Percentiles rank a stretch among this genome's conserved stretches.
Evolutionary conservation across 2,888 invertebrate genomes (phyloP).

Genomic region (Bellardia pandia): DNA sequence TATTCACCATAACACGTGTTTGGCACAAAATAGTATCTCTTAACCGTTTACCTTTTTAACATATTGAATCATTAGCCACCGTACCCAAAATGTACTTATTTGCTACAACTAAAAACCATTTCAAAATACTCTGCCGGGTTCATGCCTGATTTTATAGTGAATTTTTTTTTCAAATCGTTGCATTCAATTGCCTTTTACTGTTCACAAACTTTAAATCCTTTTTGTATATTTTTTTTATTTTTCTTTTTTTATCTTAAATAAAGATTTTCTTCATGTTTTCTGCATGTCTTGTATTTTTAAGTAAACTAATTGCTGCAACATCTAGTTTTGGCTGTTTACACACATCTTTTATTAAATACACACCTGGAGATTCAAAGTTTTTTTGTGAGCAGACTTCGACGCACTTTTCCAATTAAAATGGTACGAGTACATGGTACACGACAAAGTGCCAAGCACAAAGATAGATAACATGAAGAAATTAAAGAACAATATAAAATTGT

Average conservation of each 20-base stretch:
- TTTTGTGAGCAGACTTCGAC: slow-evolving; percentile 23
- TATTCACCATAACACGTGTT: too few relatives aligned
- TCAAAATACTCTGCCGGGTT: too few relatives aligned
- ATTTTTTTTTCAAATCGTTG: neutral
- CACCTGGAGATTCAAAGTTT: slow-evolving; percentile 53
- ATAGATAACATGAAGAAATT: neutral
- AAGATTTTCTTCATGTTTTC: slow-evolving; percentile 53
- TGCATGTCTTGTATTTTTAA: slow-evolving; percentile 5
- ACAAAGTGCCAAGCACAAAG: neutral
- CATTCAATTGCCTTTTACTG: neutral
- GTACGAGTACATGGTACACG: slow-evolving; percentile 33
- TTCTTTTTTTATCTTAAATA: slow-evolving; percentile 53
- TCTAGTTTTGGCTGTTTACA: slow-evolving; percentile 24
- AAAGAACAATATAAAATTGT: slow-evolving; percentile 37
- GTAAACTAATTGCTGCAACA: slow-evolving; percentile 65
- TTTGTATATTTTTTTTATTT: neutral
- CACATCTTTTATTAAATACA: slow-evolving; percentile 43
- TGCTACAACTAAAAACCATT: too few relatives aligned
- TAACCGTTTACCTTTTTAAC: too few relatives aligned
- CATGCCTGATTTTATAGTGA: neutral
- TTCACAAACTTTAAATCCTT: neutral
- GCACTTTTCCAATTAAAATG: slow-evolving; percentile 72
- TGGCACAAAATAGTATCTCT: too few relatives aligned
- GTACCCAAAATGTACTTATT: too few relatives aligned
- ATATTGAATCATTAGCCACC: too few relatives aligned